Conservation (phyloP, 2,888 invertebrate species). For the Neoascia interrupta region DNA sequence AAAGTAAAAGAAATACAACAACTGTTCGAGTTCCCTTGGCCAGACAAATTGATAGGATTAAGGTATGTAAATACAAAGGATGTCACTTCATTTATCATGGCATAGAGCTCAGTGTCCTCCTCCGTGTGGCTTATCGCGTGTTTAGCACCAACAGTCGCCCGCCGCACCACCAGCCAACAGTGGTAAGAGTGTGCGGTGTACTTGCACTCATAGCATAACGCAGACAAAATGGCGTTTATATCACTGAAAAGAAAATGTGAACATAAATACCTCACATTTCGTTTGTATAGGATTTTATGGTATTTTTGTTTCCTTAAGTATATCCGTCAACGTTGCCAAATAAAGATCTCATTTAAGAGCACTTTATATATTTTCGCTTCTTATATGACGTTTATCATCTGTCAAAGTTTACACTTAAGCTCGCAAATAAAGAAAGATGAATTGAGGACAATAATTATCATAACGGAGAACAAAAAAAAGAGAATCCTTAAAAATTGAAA, state of each 20-base stretch:
- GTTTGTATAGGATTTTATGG: constrained; percentile 36
- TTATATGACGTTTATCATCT: constrained; percentile 51
- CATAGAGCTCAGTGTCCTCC: constrained; percentile 25
- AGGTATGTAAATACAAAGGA: constrained; percentile 62
- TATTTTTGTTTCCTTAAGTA: constrained; percentile 9
- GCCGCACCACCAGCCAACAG: too few relatives aligned
- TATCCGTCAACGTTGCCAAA: constrained; percentile 51
- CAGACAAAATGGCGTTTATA: constrained; percentile 30
- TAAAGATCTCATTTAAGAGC: constrained; percentile 45
- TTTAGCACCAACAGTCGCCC: constrained; percentile 38
- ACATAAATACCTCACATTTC: constrained; percentile 32
- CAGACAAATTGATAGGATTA: constrained; percentile 67
- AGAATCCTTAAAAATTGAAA: constrained; percentile 61
- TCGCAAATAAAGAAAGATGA: background rate
- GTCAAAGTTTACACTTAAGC: constrained; percentile 32
- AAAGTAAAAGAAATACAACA: constrained; percentile 41
- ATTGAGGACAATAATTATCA: constrained; percentile 14
- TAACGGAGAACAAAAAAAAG: background rate
- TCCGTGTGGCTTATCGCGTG: constrained; percentile 56
- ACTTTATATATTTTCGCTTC: constrained; percentile 48
- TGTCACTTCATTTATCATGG: constrained; percentile 65
- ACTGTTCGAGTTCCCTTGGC: constrained; percentile 56
- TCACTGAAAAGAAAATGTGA: constrained; percentile 5
- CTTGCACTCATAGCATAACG: background rate
- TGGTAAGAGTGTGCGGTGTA: too few relatives aligned